Base-by-base conservation (phyloP, 2,888 invertebrate genomes). In the Rhagophthalmus giganteus region DNA sequence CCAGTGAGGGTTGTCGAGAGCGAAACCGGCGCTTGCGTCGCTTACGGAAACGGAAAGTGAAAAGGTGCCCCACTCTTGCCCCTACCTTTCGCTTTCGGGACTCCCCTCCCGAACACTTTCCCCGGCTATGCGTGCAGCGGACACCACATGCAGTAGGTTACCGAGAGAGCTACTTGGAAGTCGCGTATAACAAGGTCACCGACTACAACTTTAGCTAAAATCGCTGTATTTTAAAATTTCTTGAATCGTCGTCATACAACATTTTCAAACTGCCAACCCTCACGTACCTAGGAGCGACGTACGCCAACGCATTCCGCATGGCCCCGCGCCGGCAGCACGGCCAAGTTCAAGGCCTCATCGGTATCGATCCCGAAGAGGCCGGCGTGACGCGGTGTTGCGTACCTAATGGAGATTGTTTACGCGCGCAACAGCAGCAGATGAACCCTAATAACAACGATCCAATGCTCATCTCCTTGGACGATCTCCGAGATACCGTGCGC, bases 401-500 rank as follows among this genome's bases (percentile, higher is more conserved):
- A 39, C 92, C 92, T 49, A 81, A 78, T 62, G 87, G 88, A 65
- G 91, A 90, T 68, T 91, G 91, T 73, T 81, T 88, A 52, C 85
- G 89, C 66, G 84, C 79, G 58, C 80, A 72, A 59, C 73, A 74
- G 58, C 62, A 63, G 42, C 63, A 61, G 33, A 54, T 51, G 34
- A 63, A 54, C 52, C 58, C 58, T 30, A 69, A 72, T 48, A 74
- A 75, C 60, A 74, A 75, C 63, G 77, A 78, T 60, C 77, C 74
- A 56, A 76, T 78, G 69, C 71, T 81, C 31, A 84, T 87, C 47
- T 78, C 81, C 49, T 68, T 81, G 57, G 87, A 87, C 67, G 86
- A 88, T 57, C 79, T 87, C 39, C 81, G 87, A 60, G 92, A 93
- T 66, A 87, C 88, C 32, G 85, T 94, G 61, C 88, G 89, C 73